phyloP scores from a whole-genome alignment of 2,113 vertebrate species.

The Puma concolor region DNA sequence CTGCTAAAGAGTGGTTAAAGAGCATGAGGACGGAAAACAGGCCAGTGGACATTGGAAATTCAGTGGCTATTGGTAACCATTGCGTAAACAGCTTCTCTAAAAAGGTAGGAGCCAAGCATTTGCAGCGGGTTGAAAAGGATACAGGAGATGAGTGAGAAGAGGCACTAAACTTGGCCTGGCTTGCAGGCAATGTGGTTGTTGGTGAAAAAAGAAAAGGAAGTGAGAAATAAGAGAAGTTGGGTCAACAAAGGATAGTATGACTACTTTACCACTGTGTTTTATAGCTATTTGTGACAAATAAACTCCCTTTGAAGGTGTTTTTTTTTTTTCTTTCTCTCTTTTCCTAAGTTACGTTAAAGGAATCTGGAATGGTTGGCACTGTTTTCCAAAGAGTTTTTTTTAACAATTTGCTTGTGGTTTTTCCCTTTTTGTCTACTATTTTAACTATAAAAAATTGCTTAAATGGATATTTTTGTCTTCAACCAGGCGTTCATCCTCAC shows the following conservation, averaged over 20 bases:
- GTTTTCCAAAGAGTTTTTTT: slow-evolving; percentile 16
- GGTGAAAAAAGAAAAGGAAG: neutral
- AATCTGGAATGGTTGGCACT: neutral
- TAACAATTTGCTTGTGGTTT: neutral
- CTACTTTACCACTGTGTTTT: neutral
- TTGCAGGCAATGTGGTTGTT: neutral
- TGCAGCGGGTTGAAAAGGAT: neutral
- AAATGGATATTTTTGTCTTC: neutral
- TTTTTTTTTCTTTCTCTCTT: neutral
- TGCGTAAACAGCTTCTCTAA: neutral
- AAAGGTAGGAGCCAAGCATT: neutral
- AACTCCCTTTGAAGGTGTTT: neutral
- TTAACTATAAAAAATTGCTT: neutral
- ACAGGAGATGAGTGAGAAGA: neutral
- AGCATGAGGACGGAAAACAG: neutral
- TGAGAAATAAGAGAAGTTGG: neutral
- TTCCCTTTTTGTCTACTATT: slow-evolving; percentile 28
- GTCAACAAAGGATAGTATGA: neutral
- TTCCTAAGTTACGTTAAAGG: neutral
- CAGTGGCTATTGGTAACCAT: neutral
- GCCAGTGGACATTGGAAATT: neutral
- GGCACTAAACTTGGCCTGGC: neutral
- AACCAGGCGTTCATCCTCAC: neutral
- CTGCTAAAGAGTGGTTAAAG: neutral
- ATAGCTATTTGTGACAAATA: neutral